Evolutionary conservation across 2,888 invertebrate species (phyloP).

Genomic region (Leptinotarsa tumamoca): DNA sequence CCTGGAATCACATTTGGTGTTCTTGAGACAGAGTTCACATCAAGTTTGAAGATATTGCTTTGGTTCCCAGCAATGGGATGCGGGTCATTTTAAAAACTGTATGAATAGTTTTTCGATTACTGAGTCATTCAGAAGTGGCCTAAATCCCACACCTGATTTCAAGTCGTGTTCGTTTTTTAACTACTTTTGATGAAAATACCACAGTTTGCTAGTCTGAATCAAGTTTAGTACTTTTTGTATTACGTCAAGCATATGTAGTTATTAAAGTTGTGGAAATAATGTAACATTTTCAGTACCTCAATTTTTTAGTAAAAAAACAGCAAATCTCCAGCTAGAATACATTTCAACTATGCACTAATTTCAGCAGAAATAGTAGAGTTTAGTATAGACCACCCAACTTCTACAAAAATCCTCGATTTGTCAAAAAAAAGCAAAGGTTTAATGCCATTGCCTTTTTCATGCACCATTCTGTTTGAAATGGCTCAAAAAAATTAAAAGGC

Average conservation of each 20-base stretch:
- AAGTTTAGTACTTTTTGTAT: not conserved
- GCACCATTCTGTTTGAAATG: not conserved
- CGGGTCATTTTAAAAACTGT: not conserved
- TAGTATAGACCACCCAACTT: not conserved
- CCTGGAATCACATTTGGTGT: slow-evolving; percentile 1
- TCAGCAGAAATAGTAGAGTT: not conserved
- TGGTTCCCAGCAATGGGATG: not conserved
- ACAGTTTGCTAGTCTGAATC: not conserved
- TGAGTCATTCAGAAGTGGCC: not conserved
- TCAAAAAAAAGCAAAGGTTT: not conserved
- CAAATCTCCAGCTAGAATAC: not conserved
- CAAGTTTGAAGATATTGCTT: slow-evolving; percentile 16
- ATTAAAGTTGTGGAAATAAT: no score
- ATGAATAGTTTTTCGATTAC: not conserved
- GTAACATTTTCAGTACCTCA: not conserved
- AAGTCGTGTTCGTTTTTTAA: not conserved
- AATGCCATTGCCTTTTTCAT: not conserved
- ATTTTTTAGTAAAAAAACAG: not conserved
- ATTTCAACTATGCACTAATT: no score
- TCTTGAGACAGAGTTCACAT: not conserved
- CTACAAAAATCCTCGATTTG: not conserved
- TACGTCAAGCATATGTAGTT: not conserved
- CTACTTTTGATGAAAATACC: not conserved
- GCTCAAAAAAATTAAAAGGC: not conserved
- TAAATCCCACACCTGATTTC: slow-evolving; percentile 2